These are phyloP conservation scores for Agrotis ipsilon DNA, from an alignment of 2,888 invertebrate species.

Conservation along the genomic window DNA sequence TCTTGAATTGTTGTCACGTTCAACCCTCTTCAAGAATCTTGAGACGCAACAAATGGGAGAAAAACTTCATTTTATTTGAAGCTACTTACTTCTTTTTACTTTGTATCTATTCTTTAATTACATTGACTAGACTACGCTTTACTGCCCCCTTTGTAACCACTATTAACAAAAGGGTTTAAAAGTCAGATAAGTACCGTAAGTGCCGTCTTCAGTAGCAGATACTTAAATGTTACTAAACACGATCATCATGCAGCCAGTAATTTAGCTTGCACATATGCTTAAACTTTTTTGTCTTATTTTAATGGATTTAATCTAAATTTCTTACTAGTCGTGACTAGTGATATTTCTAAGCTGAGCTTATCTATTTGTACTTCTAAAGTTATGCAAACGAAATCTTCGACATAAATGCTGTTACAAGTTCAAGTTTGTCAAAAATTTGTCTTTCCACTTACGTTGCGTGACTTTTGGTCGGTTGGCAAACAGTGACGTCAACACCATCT, in stretches of 20 bases:
- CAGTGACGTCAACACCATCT: conserved; percentile 45
- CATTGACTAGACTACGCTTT: too few species aligned
- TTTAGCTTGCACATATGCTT: too few species aligned
- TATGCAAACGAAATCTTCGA: neutral
- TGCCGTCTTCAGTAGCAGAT: neutral
- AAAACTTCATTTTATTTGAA: conserved; percentile 20
- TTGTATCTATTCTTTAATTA: neutral
- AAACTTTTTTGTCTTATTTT: too few species aligned
- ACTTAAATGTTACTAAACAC: neutral
- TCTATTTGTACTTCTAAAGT: neutral
- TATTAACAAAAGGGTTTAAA: too few species aligned
- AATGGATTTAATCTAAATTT: too few species aligned
- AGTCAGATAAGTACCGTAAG: too few species aligned
- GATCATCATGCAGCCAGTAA: too few species aligned
- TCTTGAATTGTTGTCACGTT: conserved; percentile 52
- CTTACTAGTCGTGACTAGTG: neutral
- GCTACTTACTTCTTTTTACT: too few species aligned
- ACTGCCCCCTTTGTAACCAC: too few species aligned
- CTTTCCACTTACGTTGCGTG: conserved; percentile 38
- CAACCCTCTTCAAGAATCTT: conserved; percentile 15
- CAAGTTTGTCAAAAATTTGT: conserved; percentile 44
- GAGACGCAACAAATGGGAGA: conserved; percentile 14
- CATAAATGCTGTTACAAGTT: conserved; percentile 40
- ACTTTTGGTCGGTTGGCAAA: conserved; percentile 34
- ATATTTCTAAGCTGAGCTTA: neutral